Percentiles rank a stretch among this genome's conserved stretches.
Conservation (phyloP, 2,797 vertebrate genomes). For the Rhinogobio ventralis region DNA sequence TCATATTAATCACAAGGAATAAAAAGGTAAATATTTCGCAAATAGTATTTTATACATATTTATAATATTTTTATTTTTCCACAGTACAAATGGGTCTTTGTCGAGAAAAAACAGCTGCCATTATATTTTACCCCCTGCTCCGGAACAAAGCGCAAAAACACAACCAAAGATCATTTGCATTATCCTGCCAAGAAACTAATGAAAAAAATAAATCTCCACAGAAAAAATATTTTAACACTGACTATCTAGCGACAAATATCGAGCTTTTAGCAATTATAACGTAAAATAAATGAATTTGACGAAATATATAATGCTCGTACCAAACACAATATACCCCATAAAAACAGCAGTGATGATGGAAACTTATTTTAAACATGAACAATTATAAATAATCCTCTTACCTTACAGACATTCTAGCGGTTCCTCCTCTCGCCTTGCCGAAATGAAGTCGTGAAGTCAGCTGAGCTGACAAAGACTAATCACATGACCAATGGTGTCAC, state of each 20-base stretch:
- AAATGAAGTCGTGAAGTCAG: slow-evolving; percentile 1
- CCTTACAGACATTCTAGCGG: slow-evolving; percentile 28
- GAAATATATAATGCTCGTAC: background rate
- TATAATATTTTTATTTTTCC: background rate
- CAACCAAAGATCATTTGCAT: background rate
- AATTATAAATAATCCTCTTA: background rate
- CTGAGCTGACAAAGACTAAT: slow-evolving; percentile 8
- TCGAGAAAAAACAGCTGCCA: background rate
- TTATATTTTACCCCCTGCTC: background rate
- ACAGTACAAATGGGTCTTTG: background rate
- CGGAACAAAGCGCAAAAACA: background rate
- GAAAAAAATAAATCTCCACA: background rate
- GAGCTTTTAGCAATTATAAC: background rate
- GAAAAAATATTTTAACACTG: background rate
- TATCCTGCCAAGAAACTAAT: background rate
- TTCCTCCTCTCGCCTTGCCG: background rate
- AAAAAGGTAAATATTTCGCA: background rate
- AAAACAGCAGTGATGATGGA: background rate
- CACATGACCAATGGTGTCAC: background rate
- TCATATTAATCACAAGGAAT: background rate
- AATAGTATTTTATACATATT: background rate
- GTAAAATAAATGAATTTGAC: background rate
- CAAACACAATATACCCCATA: background rate
- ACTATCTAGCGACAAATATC: background rate
- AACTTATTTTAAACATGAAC: background rate